Base-by-base conservation (phyloP, 2,888 invertebrate species). In the Drosophila lutescens region DNA sequence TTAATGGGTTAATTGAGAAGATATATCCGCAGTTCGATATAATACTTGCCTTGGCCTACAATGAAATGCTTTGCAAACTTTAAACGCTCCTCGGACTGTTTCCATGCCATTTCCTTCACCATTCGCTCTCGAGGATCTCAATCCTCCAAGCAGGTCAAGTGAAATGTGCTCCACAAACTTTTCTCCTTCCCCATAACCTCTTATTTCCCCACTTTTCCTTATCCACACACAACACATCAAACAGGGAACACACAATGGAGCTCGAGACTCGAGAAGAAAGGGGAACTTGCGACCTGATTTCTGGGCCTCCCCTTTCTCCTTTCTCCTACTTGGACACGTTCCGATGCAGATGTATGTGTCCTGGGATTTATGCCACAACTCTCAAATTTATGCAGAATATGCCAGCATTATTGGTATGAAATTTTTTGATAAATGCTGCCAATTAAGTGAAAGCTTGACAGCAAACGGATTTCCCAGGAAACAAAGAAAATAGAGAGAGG, bases 231-330 rank as follows among this genome's bases (percentile, higher is more conserved):
- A 56, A 36, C 61, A 54, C 60, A 53, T 55, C 59, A 40, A 36
- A 62, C 49, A 51, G 59, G 54, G 20, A 60, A 49, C 49, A 60
- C 57, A 60, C 54, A 74, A 77, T 57, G 49, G 78, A 72, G 76
- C 76, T 63, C 6, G 13, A 43, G 12, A 49, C 44, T 54, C 53
- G 30, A 58, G 57, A 56, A 59, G 57, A 76, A 69, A 76, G 62
- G 66, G 55, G 59, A 69, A 67, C 56, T 32, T 55, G 59, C 79
- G 79, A 79, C 76, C 79, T 73, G 77, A 77, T 74, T 77, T 41
- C 47, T 54, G 54, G 68, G 56, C 60, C n/a, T n/a, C n/a, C n/a
- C n/a, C n/a, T n/a, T n/a, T n/a, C n/a, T n/a, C n/a, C n/a, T n/a
- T 61, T 56, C 60, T 60, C 20, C 38, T 51, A 69, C 56, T 71